Base-by-base conservation (phyloP, 2,888 invertebrate species). In the Alentia gelatinosa region DNA sequence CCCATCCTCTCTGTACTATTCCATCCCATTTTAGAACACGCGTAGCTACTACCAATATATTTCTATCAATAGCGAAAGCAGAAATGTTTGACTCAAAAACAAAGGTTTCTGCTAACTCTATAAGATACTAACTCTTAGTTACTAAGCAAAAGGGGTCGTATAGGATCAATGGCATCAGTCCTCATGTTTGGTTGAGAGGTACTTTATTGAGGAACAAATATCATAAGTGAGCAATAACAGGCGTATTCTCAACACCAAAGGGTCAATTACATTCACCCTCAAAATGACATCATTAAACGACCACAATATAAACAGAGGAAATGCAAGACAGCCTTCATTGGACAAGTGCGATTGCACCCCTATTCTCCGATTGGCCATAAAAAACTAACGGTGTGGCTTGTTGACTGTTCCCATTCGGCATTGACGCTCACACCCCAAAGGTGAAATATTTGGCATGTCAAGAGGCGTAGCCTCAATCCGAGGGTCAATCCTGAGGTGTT, bases 161-260 rank as follows among this genome's bases (percentile, higher is more conserved):
- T n/a, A n/a, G n/a, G n/a, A n/a, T n/a, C n/a, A n/a, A n/a, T n/a
- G n/a, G n/a, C n/a, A n/a, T n/a, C n/a, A n/a, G n/a, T n/a, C n/a
- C n/a, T n/a, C n/a, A n/a, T n/a, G n/a, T n/a, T n/a, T n/a, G n/a
- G 1, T 68, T 19, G n/a, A 68, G 68, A 68, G 68, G 56, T 56
- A 33, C 79, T 79, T 79, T 79, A 79, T 79, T 79, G 79, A 79
- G 79, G 79, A 79, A 79, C 79, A 79, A 79, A 79, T n/a, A 79
- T 19, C 12, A 79, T n/a, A 79, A 23, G 15, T 19, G 37, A 26
- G 35, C 79, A n/a, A 79, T 79, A 37, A 79, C 23, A 56, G 68
- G 30, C 30, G 68, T 12, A 30, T 68, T 68, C 33, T 68, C 12
- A 26, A 47, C 30, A 30, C 12, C 12, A 68, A 12, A 68, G 26